Conservation (phyloP, 1,140 invertebrate species). For the Heterodera schachtii region DNA sequence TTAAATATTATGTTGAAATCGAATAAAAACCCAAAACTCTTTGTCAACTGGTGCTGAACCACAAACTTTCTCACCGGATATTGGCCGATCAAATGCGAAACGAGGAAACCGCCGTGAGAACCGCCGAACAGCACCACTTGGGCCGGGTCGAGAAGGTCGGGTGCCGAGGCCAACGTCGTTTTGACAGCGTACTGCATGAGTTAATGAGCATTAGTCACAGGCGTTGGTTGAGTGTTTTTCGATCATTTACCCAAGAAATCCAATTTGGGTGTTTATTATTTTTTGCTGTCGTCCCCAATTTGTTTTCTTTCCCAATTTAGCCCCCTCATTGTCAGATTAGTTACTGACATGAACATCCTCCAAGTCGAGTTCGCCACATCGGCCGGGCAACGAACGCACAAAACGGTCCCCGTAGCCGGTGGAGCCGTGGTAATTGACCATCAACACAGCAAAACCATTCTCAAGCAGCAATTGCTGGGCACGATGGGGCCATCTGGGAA, state of each 20-base stretch:
- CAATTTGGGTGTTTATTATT: too few species aligned
- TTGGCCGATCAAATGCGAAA: conserved; percentile 80
- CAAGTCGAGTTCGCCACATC: conserved; percentile 79
- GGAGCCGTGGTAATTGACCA: conserved; percentile 86
- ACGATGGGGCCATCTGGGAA: conserved; percentile 46
- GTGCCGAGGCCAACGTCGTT: conserved; percentile 41
- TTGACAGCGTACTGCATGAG: conserved; percentile 52
- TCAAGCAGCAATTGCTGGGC: conserved; percentile 52
- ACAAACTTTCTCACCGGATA: conserved; percentile 73
- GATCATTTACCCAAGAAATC: too few species aligned
- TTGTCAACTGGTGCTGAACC: too few species aligned
- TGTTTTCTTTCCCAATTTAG: not conserved
- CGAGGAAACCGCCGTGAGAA: conserved; percentile 88
- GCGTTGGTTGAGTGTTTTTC: too few species aligned
- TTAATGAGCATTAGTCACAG: too few species aligned
- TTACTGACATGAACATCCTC: conserved; percentile 74
- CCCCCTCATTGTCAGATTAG: too few species aligned
- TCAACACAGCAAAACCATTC: conserved; percentile 74
- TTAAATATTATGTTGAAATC: conserved; percentile 14
- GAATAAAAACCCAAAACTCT: not conserved
- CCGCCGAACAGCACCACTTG: conserved; percentile 73
- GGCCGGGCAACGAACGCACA: conserved; percentile 76
- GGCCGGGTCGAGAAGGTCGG: conserved; percentile 55
- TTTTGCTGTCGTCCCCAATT: too few species aligned
- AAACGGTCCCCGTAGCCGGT: conserved; percentile 78